These are phyloP conservation scores for Cassiopea andromeda DNA, from an alignment of 30 jellyfish, hydroid and myxozoan species.

Conservation along the genomic window DNA sequence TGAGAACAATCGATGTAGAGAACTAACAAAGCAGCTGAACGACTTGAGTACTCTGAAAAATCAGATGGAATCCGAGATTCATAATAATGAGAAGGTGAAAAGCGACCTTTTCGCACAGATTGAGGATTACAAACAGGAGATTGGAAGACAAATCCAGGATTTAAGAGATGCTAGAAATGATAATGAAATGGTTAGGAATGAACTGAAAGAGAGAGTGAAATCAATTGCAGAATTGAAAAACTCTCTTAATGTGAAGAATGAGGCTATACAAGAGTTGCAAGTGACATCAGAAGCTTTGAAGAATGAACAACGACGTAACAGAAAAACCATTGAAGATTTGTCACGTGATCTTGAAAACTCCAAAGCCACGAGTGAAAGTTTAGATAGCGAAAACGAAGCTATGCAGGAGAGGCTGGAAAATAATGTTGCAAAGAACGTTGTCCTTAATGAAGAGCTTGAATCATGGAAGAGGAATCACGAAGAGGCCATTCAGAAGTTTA, in stretches of 20 bases:
- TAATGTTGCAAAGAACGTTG: conserved; percentile 16
- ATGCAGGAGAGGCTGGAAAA: conserved; percentile 63
- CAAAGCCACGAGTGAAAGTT: neutral
- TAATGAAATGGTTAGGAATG: conserved; percentile 25
- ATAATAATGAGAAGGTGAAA: conserved; percentile 46
- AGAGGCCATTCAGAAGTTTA: conserved; percentile 19
- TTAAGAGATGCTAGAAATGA: conserved; percentile 44
- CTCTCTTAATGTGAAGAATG: conserved; percentile 27
- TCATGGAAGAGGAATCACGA: conserved; percentile 8
- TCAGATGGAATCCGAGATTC: conserved; percentile 43
- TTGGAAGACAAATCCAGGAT: conserved; percentile 42
- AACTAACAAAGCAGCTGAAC: conserved; percentile 49
- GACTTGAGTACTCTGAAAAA: conserved; percentile 23
- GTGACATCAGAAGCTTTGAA: conserved; percentile 20
- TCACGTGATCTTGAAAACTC: conserved; percentile 35
- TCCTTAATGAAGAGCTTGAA: conserved; percentile 15
- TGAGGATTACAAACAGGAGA: conserved; percentile 37
- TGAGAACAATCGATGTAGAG: conserved; percentile 63
- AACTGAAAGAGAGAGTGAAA: conserved; percentile 26
- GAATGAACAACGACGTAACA: conserved; percentile 25
- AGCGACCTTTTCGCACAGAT: conserved; percentile 29
- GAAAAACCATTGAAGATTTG: conserved; percentile 31
- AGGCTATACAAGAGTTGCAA: conserved; percentile 26
- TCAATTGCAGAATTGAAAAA: neutral
- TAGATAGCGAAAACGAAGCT: conserved; percentile 54